Evolutionary conservation across 1,140 invertebrate species (phyloP), one percentile per base, ranked within the genome.

Genomic region (Drosophila pectinifera): DNA sequence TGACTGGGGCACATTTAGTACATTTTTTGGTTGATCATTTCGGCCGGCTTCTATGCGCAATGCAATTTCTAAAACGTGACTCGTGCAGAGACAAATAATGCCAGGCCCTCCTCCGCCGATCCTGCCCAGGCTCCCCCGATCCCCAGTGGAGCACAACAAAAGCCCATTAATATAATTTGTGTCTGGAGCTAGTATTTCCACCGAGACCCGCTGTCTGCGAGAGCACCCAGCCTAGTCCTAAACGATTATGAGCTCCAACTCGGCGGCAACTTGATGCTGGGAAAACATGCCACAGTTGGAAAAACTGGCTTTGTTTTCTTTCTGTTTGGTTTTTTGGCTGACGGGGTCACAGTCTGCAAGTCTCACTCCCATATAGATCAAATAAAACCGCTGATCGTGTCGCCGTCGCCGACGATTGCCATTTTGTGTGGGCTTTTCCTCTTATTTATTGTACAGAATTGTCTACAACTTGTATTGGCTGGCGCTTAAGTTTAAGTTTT

Each of bases 1-100:
- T 55, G 46, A 43, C 43, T 56, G 63, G 49, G 43, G 49, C 69
- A 79, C 69, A 77, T 74, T 79, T 57, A 48, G 63, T 39, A 55
- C 41, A 51, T 51, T 51, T 51, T 73, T 73, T 61, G 20, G 73
- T 38, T 53, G 74, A 67, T 73, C 76, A 73, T 74, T 73, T 38
- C n/a, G 28, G 11, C 24, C 49, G 36, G 64, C 54, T 75, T 49
- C 73, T 63, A 72, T 84, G 70, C 61, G 80, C 75, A 83, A 83
- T 84, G 81, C 81, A 85, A 85, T 85, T 85, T 85, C 81, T 77
- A 85, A 85, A 85, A 85, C 81, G 81, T 85, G 81, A 85, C 86
- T 85, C 81, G 81, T 85, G 81, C 81, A 84, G 54, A 80, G 81
- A 85, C 81, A 84, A 84, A 84, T 53, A 53, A 80, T 77, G 80